Base-by-base conservation (phyloP, 2,797 vertebrate species). In the Neomorphus geoffroyi region DNA sequence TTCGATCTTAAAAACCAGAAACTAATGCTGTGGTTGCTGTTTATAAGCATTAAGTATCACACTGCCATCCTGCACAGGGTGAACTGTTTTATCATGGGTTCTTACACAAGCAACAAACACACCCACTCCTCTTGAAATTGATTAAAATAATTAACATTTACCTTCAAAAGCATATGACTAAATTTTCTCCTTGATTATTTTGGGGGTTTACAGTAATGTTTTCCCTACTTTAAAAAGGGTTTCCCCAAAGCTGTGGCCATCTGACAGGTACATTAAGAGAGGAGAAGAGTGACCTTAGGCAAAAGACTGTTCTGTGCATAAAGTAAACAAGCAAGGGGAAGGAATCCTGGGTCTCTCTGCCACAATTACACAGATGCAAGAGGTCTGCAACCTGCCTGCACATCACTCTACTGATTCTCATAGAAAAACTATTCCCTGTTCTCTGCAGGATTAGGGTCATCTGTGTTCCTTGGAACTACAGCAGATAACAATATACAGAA, bases 1-100 rank as follows among this genome's bases (percentile, higher is more conserved):
- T 96, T 86, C 70, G 41, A 69, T 58, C 39, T 91, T 85, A 13
- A 75, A 74, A 96, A 84, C 26, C 56, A 92, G 82, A 53, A 83
- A 74, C 30, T 72, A 54, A 23, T 11, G 37, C 60, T 69, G 80
- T 18, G 3, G 45, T 26, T 53, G 67, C 46, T 71, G 8, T 46
- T 92, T 80, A 58, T 19, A 78, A 77, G 6, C 4, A 71, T 65
- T 72, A 65, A 86, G 54, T 45, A 70, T 74, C 81, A 39, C 35
- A 92, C 10, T 37, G 41, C n/a, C n/a, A 62, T 46, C 32, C 39
- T 70, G 35, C 30, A 62, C 28, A 51, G 67, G 10, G 33, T 65
- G 45, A 86, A 48, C 39, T 64, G 41, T 33, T 92, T 71, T 70
- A 81, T 70, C 51, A 58, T 37, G 66, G 15, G 11, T 24, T 73